These are phyloP conservation scores for Oxytorus armatus DNA, from an alignment of 2,888 invertebrate species.

Conservation along the genomic window DNA sequence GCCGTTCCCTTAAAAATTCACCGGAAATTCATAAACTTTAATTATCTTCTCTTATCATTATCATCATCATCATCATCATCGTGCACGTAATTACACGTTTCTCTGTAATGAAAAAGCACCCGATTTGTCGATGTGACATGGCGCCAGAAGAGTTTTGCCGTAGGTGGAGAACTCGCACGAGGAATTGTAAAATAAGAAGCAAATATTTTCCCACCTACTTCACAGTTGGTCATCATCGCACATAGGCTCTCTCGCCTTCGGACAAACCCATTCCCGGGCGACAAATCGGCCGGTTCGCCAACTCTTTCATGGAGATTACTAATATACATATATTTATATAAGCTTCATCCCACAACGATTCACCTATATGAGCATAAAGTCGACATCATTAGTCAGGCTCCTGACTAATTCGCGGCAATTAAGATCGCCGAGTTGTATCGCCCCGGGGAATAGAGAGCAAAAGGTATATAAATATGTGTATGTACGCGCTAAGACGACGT, in stretches of 20 bases:
- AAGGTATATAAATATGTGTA: slow-evolving; percentile 43
- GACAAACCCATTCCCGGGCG: slow-evolving; percentile 69
- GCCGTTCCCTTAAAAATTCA: background rate
- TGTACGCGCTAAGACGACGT: slow-evolving; percentile 39
- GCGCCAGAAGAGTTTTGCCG: slow-evolving; percentile 55
- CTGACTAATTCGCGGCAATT: slow-evolving; percentile 79
- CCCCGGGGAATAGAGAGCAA: slow-evolving; percentile 59
- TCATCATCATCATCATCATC: slow-evolving; percentile 39
- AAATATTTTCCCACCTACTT: slow-evolving; percentile 14
- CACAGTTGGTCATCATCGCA: slow-evolving; percentile 9
- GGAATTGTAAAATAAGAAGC: slow-evolving; percentile 37
- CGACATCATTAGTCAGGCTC: slow-evolving; percentile 77
- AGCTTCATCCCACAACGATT: slow-evolving; percentile 57
- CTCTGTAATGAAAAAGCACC: slow-evolving; percentile 21
- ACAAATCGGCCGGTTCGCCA: slow-evolving; percentile 70
- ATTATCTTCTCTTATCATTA: slow-evolving; percentile 16
- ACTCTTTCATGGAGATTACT: slow-evolving; percentile 10
- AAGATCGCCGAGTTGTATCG: slow-evolving; percentile 71
- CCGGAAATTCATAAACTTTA: slow-evolving; percentile 23
- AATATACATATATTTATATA: slow-evolving; percentile 11
- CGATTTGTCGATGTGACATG: slow-evolving; percentile 47
- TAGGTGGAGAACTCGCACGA: slow-evolving; percentile 53
- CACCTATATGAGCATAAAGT: slow-evolving; percentile 70
- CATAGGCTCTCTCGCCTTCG: slow-evolving; percentile 51
- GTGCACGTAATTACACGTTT: slow-evolving; percentile 28